phyloP scores from a whole-genome alignment of 2,888 invertebrate genomes.

The Melieria crassipennis region DNA sequence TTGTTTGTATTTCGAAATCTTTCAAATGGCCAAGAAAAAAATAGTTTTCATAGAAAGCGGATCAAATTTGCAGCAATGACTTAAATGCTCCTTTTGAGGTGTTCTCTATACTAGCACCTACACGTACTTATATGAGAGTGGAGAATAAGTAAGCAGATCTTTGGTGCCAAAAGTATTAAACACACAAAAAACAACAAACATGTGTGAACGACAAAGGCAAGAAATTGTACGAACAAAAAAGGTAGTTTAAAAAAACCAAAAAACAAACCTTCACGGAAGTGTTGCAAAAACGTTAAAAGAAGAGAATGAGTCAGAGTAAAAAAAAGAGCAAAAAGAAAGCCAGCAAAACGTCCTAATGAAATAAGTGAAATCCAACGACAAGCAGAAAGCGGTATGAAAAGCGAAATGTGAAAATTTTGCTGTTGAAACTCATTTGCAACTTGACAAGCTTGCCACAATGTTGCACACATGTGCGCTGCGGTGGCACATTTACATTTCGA shows the following conservation, averaged over 20 bases:
- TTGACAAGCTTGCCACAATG: conserved; percentile 31
- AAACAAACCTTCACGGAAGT: conserved; percentile 1
- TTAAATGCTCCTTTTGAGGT: background rate
- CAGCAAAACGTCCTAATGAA: background rate
- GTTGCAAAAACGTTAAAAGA: background rate
- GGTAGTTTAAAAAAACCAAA: conserved; percentile 4
- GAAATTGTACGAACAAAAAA: background rate
- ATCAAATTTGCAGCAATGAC: background rate
- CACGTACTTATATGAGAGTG: too few relatives aligned
- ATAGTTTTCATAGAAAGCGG: background rate
- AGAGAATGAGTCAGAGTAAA: conserved; percentile 8
- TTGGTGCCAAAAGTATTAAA: background rate
- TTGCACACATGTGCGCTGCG: conserved; percentile 11
- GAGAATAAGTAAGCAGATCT: background rate
- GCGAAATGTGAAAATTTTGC: conserved; percentile 21
- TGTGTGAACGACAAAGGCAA: background rate
- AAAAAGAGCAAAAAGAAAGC: background rate
- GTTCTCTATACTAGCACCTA: too few relatives aligned
- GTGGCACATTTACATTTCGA: too few relatives aligned
- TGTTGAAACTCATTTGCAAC: conserved; percentile 29
- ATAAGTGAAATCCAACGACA: background rate
- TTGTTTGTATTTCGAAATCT: too few relatives aligned
- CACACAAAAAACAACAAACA: too few relatives aligned
- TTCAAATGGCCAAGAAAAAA: too few relatives aligned
- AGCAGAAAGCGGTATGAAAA: background rate